Base-by-base conservation (phyloP, 2,888 invertebrate genomes). In the Drosophila kanekoi region DNA sequence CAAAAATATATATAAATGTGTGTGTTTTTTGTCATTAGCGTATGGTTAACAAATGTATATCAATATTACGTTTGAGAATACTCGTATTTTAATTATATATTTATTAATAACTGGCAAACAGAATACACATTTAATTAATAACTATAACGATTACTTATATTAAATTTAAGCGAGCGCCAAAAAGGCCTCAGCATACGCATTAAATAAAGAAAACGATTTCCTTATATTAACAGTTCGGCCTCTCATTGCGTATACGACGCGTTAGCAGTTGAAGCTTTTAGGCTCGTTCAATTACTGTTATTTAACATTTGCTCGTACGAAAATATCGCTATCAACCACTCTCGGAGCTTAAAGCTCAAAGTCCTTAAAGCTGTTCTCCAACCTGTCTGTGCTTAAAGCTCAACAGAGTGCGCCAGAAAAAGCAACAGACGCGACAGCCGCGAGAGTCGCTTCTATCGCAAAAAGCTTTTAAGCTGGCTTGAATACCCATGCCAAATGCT, bases 151-250 rank as follows among this genome's bases (percentile, higher is more conserved):
- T 81, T 84, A 73, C 72, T 77, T 81, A 66, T 60, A 71, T 51
- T 85, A 81, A 60, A 49, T 41, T 35, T 76, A 84, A 79, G 79
- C 62, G 72, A 67, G 35, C 45, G 66, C 76, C 72, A 48, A 20
- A 20, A 40, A 45, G 57, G 57, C 51, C 35, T 41, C 72, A 66
- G 60, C 83, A 77, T 49, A 70, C 47, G 63, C 64, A 65, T 79
- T 77, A 85, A 28, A 82, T 85, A 82, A 82, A 76, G 76, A 78
- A 79, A 81, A 74, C 71, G 77, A 84, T 84, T 86, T 83, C 84
- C 75, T 87, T 86, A 84, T 67, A 81, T 74, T 79, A 82, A 16
- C 14, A 63, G 43, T 28, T 41, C 28, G 54, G 48, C 23, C 14
- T 64, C 57, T 60, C 18, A 41, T 40, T 40, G 9, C 16, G 14